Evolutionary conservation across 92 coral and sea anemone genomes (phyloP), one percentile per base, ranked within the genome.

Genomic region (Montipora capitata): DNA sequence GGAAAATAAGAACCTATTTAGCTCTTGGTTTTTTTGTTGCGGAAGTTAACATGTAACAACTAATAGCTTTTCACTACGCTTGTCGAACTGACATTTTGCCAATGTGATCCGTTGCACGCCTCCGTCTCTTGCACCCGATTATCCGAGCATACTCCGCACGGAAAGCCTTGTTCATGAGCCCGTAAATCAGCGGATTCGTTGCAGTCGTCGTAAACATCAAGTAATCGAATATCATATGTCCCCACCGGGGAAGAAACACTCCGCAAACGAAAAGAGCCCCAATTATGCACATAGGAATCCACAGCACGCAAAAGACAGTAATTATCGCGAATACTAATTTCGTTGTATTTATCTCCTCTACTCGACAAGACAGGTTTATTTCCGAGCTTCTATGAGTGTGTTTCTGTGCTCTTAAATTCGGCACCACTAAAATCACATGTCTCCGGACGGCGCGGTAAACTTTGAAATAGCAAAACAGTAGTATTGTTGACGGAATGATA

Each of bases 131-230:
- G 41, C 88, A 81, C 43, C 85, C 76, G 40, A 92, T 11, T 63
- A 92, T 92, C 65, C 77, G 70, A 13, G 72, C 78, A 44, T 82
- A 92, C 61, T 92, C 95, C 2, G 71, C 43, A 6, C 95, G 78
- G 67, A 92, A 92, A 4, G 89, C 81, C 54, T 92, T 85, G 57
- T 92, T 92, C 63, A 85, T 71, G 18, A 89, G 76, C 40, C 95
- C 95, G 77, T 89, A 92, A 5, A 92, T 69, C 48, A 92, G 16
- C 10, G 95, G 95, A 65, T 92, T 92, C 20, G 95, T 72, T 0
- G 93, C 93, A 16, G 89, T 75, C n/a, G 80, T 91, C 18, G 72
- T 15, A 17, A 54, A 65, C 39, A 87, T 51, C 12, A 92, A 72
- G 74, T 79, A 92, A 80, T 92, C 95, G 73, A 89, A 92, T 85